Conservation (phyloP, 1,140 invertebrate genomes). For the Idris sp. region DNA sequence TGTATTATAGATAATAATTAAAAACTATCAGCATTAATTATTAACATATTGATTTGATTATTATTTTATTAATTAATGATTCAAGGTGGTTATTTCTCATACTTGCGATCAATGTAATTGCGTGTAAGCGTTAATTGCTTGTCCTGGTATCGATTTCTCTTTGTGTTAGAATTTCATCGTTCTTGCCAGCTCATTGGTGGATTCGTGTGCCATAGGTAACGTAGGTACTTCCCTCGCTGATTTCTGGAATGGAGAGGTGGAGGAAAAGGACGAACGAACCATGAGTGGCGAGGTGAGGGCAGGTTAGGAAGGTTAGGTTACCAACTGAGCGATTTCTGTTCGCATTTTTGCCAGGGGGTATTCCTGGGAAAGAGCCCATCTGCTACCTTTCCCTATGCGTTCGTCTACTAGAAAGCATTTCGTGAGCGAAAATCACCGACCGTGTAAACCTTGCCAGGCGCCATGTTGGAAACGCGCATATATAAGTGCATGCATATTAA, state of each 20-base stretch:
- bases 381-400: constrained; percentile 72
- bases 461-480: constrained; percentile 55
- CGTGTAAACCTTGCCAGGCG: constrained; percentile 59
- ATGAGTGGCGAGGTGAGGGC: constrained; percentile 60
- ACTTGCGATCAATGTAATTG: constrained; percentile 46
- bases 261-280: constrained; percentile 64
- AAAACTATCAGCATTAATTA: too few relatives aligned
- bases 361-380: constrained; percentile 74
- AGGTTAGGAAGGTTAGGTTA: constrained; percentile 68
- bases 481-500: constrained; percentile 39
- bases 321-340: constrained; percentile 67
- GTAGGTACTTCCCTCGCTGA: constrained; percentile 63
- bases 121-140: constrained; percentile 58
- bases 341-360: constrained; percentile 73
- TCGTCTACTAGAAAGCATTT: constrained; percentile 69
- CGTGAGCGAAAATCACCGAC: constrained; percentile 61
- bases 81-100: constrained; percentile 33
- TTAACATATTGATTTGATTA: too few relatives aligned
- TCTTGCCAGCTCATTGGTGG: constrained; percentile 63
- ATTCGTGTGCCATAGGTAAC: constrained; percentile 61
- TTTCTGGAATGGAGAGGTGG: constrained; percentile 62
- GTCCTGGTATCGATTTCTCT: constrained; percentile 63
- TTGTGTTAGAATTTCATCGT: constrained; percentile 61
- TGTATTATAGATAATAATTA: too few relatives aligned
- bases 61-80: constrained; percentile 17